phyloP scores from a whole-genome alignment of 1,140 invertebrate species.

The Dendroctonus valens region DNA sequence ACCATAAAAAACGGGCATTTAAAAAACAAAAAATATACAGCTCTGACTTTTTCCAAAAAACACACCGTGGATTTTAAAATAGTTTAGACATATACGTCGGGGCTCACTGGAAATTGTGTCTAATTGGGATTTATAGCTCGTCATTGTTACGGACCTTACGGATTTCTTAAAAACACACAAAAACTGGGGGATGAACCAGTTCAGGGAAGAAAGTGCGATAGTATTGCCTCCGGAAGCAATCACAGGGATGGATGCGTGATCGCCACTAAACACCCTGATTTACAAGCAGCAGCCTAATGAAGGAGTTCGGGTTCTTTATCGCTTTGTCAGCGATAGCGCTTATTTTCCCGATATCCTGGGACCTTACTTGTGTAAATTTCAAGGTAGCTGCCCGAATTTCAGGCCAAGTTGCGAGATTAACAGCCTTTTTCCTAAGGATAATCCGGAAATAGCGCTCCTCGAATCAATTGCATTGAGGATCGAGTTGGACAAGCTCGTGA shows the following conservation, averaged over 20 bases:
- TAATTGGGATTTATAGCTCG: constrained; percentile 51
- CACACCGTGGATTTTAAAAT: too few species aligned
- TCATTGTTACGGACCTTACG: constrained; percentile 84
- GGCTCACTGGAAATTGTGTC: background rate
- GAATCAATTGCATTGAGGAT: constrained; percentile 79
- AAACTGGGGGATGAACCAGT: constrained; percentile 78
- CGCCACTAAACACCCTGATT: constrained; percentile 80
- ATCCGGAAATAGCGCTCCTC: constrained; percentile 76
- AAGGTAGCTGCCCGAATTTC: constrained; percentile 52
- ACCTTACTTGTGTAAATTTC: constrained; percentile 68
- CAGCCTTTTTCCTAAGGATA: constrained; percentile 55
- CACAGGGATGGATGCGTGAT: constrained; percentile 69
- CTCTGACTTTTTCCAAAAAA: too few species aligned
- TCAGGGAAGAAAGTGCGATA: constrained; percentile 75
- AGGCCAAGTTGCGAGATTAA: background rate
- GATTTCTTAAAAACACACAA: constrained; percentile 92
- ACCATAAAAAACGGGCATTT: too few species aligned
- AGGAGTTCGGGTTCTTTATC: constrained; percentile 77
- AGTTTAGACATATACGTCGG: too few species aligned
- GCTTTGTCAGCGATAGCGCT: constrained; percentile 75
- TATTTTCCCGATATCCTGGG: constrained; percentile 75
- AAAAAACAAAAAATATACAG: too few species aligned
- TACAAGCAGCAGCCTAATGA: constrained; percentile 71
- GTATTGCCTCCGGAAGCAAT: constrained; percentile 71
- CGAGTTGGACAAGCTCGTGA: constrained; percentile 77